phyloP scores from a whole-genome alignment of 2,888 invertebrate species.

The Polydrusus pterygomalis region DNA sequence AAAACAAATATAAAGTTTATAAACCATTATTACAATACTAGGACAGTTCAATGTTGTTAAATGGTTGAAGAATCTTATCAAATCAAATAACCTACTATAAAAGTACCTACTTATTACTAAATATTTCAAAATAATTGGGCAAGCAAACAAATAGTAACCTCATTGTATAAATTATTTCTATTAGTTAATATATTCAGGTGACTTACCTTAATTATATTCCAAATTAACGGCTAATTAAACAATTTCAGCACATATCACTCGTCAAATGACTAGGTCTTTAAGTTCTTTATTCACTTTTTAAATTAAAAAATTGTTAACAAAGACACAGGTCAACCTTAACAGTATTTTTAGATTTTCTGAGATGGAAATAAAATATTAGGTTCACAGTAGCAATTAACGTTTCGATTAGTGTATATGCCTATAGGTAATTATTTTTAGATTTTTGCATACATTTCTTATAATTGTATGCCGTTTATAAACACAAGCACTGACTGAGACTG shows the following conservation, averaged over 20 bases:
- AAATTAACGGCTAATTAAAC: not conserved
- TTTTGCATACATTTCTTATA: not conserved
- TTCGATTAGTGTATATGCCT: not conserved
- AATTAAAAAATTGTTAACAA: not conserved
- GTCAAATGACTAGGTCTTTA: not conserved
- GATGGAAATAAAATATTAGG: not conserved
- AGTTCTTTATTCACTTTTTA: constrained; percentile 1
- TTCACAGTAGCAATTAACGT: not conserved
- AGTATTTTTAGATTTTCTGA: constrained; percentile 1
- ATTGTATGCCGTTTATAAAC: not conserved
- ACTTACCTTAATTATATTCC: not conserved
- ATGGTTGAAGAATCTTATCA: constrained; percentile 1
- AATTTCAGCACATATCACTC: constrained; percentile 6
- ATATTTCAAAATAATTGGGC: not conserved
- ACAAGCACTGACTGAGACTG: not conserved
- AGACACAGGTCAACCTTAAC: not conserved
- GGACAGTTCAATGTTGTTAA: not conserved
- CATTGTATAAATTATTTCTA: constrained; percentile 1
- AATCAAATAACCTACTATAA: too few species aligned
- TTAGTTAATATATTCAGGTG: not conserved
- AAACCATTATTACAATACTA: too few species aligned
- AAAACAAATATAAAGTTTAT: too few species aligned
- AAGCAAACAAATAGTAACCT: constrained; percentile 5
- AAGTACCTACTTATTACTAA: not conserved
- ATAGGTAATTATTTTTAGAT: not conserved